Evolutionary conservation across 2,797 vertebrate genomes (phyloP).

Genomic region (Falco columbarius): DNA sequence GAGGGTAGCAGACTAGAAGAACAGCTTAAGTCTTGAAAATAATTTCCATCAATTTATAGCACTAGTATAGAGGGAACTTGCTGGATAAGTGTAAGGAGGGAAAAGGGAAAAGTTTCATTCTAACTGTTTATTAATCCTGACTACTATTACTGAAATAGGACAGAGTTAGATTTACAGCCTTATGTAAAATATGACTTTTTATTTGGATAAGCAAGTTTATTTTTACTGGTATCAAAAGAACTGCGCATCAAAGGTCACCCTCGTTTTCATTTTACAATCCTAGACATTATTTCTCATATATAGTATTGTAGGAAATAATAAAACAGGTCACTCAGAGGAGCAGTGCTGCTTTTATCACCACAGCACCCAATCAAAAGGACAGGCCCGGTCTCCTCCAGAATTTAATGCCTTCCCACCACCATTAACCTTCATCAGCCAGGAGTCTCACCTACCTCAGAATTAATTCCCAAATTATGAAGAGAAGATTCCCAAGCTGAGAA

Average conservation of each 20-base stretch:
- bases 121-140: background rate
- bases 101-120: background rate
- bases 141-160: background rate
- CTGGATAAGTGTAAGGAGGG: background rate
- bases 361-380: background rate
- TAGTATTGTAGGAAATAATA: background rate
- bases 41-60: background rate
- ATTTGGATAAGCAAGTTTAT: background rate
- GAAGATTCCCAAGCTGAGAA: background rate
- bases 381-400: background rate
- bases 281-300: background rate
- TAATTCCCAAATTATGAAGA: background rate
- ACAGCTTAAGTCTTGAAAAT: background rate
- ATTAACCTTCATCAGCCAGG: background rate
- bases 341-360: background rate
- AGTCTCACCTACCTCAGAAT: background rate
- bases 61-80: background rate
- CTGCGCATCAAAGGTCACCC: background rate
- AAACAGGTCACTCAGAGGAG: background rate
- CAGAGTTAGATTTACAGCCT: constrained; percentile 2
- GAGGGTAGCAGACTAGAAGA: background rate
- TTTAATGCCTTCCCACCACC: background rate
- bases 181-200: background rate
- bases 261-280: background rate
- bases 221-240: constrained; percentile 7